Percentiles rank a stretch among this genome's conserved stretches.
phyloP scores from a whole-genome alignment of 2,888 invertebrate species.

The Perizoma affinitatum region DNA sequence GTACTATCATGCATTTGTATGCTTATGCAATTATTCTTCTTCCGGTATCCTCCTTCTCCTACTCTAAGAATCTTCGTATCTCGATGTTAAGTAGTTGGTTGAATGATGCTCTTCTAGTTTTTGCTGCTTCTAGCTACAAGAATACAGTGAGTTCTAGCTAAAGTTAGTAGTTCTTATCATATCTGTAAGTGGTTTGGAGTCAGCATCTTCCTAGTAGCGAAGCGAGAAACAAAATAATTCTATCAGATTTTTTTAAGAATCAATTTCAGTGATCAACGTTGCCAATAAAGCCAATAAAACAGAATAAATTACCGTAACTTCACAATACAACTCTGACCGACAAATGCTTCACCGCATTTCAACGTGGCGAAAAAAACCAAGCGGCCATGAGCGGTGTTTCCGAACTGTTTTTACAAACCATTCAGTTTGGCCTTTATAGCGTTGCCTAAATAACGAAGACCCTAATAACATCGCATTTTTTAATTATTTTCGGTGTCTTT shows the following conservation, averaged over 20 bases:
- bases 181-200: too few relatives aligned
- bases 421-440: constrained; percentile 32
- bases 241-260: not conserved
- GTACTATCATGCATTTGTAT: constrained; percentile 2
- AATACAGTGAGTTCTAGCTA: too few relatives aligned
- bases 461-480: too few relatives aligned
- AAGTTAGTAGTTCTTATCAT: too few relatives aligned
- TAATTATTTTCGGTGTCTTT: too few relatives aligned
- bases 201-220: too few relatives aligned
- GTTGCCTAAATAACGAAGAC: constrained; percentile 23
- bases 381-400: constrained; percentile 56
- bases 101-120: constrained; percentile 32
- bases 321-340: constrained; percentile 1
- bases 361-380: constrained; percentile 48
- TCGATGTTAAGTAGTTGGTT: constrained; percentile 27
- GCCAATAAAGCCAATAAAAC: not conserved
- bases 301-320: constrained; percentile 1
- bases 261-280: not conserved
- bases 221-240: not conserved
- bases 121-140: constrained; percentile 20
- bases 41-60: constrained; percentile 16
- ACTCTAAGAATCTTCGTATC: constrained; percentile 1
- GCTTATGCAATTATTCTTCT: constrained; percentile 17
- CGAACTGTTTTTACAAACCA: constrained; percentile 52
- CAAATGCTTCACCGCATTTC: constrained; percentile 31